These are phyloP conservation scores for Ariolimax columbianus DNA, from an alignment of 2,888 invertebrate species.

Conservation along the genomic window DNA sequence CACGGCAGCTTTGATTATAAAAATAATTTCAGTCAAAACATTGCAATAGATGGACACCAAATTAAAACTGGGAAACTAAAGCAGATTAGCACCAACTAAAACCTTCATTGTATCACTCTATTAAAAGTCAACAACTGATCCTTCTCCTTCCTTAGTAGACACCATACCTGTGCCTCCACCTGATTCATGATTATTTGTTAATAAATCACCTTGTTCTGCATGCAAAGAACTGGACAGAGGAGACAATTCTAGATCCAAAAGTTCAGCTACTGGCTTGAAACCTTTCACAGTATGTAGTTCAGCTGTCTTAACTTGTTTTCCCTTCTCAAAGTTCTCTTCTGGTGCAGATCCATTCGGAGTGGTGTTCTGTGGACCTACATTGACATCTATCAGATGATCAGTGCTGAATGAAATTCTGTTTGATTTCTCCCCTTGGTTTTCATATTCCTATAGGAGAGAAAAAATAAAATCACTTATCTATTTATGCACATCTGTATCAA, in stretches of 20 bases:
- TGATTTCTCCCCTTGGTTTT: neutral
- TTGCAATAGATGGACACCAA: neutral
- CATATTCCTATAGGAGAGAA: neutral
- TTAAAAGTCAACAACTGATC: neutral
- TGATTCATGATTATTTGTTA: neutral
- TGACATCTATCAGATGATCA: neutral
- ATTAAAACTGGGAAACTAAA: no score
- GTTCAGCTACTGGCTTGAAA: neutral
- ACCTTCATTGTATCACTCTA: neutral
- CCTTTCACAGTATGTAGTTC: neutral
- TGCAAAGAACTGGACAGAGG: neutral
- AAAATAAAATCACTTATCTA: neutral
- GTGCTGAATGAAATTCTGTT: neutral
- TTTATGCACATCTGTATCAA: neutral
- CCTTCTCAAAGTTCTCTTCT: neutral
- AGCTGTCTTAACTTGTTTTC: neutral
- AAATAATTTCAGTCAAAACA: slow-evolving; percentile 7
- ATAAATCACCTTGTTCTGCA: neutral
- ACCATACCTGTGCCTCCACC: neutral
- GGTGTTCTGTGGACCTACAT: neutral
- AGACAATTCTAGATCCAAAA: neutral
- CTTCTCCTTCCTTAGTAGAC: neutral
- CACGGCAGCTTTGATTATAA: neutral
- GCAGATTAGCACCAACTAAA: neutral
- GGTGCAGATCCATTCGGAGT: neutral